These are phyloP conservation scores for Spisula solida DNA, from an alignment of 2,888 invertebrate species.

Conservation along the genomic window DNA sequence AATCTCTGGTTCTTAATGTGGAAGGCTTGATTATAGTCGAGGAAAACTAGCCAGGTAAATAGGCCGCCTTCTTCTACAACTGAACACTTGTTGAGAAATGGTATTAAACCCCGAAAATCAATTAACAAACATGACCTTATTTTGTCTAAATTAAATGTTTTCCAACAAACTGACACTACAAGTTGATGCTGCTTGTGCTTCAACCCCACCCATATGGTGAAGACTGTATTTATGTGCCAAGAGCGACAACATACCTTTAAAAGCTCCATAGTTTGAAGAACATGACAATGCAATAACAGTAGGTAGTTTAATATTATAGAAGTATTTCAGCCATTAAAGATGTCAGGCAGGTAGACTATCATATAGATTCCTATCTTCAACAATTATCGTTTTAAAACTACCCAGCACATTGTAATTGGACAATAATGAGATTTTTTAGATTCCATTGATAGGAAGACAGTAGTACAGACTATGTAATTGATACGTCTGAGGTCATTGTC, in stretches of 20 bases:
- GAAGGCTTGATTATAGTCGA: too few relatives aligned
- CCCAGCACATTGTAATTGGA: conserved; percentile 18
- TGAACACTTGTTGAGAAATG: too few relatives aligned
- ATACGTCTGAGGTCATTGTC: background rate
- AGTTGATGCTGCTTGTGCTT: too few relatives aligned
- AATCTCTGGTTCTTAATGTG: too few relatives aligned
- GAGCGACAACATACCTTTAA: background rate
- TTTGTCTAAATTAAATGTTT: too few relatives aligned
- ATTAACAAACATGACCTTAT: too few relatives aligned
- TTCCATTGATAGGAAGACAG: background rate
- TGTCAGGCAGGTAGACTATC: background rate
- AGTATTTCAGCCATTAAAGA: background rate
- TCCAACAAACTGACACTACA: too few relatives aligned
- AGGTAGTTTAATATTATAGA: background rate
- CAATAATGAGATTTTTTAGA: conserved; percentile 7
- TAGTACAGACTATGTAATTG: background rate
- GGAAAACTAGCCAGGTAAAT: too few relatives aligned
- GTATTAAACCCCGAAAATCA: too few relatives aligned
- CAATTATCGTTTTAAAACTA: background rate
- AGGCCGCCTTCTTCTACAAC: too few relatives aligned
- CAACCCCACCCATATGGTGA: background rate
- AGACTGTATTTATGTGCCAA: background rate
- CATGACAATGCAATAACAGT: background rate
- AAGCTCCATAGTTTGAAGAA: background rate
- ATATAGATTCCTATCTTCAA: background rate